Conservation (phyloP, 1,140 invertebrate species). For the Eupristina koningsbergeri region DNA sequence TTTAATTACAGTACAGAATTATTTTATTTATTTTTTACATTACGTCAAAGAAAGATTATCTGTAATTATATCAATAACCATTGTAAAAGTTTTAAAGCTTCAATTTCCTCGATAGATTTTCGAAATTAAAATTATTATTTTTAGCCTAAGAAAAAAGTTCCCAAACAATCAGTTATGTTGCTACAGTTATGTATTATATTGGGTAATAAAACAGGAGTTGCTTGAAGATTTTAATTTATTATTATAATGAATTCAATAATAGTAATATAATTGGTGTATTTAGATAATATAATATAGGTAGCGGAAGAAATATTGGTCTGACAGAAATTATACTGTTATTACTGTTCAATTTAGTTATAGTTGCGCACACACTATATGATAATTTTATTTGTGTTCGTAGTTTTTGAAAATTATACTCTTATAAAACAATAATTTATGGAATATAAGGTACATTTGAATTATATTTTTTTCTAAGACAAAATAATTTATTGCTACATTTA, state of each 20-base stretch:
- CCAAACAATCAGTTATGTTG: too few species aligned
- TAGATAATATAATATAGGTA: background rate
- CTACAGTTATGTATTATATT: too few species aligned
- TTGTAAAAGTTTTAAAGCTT: too few species aligned
- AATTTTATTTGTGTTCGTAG: background rate
- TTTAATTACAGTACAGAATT: too few species aligned
- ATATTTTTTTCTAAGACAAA: background rate
- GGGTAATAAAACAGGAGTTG: background rate
- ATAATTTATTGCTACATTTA: background rate
- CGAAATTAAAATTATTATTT: too few species aligned
- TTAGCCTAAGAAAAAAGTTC: too few species aligned
- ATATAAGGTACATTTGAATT: background rate
- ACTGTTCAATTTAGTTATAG: background rate
- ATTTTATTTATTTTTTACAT: too few species aligned
- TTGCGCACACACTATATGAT: background rate
- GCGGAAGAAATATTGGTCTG: background rate
- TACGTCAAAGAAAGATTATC: too few species aligned
- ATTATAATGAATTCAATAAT: background rate
- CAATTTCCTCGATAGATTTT: too few species aligned
- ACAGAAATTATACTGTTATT: background rate
- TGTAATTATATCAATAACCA: too few species aligned
- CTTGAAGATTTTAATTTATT: background rate
- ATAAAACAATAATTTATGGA: constrained; percentile 1
- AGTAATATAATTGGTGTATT: background rate
- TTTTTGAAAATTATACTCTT: background rate